Evolutionary conservation across 2,113 vertebrate genomes (phyloP), one percentile per base, ranked within the genome.

Genomic region (Zingel zingel): DNA sequence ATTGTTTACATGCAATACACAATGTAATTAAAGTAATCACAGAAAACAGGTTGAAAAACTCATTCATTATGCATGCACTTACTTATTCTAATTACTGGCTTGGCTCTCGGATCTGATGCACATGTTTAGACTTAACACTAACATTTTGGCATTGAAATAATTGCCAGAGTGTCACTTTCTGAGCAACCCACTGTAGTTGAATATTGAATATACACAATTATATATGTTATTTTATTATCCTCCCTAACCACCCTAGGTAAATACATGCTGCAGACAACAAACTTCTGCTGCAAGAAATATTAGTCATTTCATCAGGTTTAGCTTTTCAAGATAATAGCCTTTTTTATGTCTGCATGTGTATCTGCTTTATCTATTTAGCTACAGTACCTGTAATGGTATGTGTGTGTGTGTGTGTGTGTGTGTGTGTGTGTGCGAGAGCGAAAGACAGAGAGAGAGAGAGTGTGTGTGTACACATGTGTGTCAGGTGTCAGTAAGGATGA

Each of bases 1-100:
- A 33, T 18, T 79, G 59, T 77, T 76, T 59, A 71, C 48, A 67
- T 48, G 23, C 18, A 57, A 33, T 27, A 25, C 45, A 56, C 65
- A 62, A 18, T 59, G 36, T 76, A 79, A 83, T 79, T 76, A 79
- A 33, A 75, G 2, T 61, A 70, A 70, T 85, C 66, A 66, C 71
- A 75, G 75, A 74, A 74, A 84, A 63, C 69, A 75, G 74, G 59
- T 75, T 71, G 59, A 74, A 71, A 61, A 70, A 43, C 76, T 48
- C 65, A 67, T 79, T 71, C 76, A 72, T 79, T 79, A 86, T 86
- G 61, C 71, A 79, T 61, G 27, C 27, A 71, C 71, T 58, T 23
- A 69, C 18, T 75, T 82, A 72, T 71, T 81, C 3, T 77, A 85
- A 81, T 81, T 77, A 81, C 61, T 62, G 56, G 62, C 50, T 85